A percentile compares a stretch with the other conserved stretches of the same genome.
phyloP scores from a whole-genome alignment of 2,888 invertebrate genomes.

The Heliconius sara region DNA sequence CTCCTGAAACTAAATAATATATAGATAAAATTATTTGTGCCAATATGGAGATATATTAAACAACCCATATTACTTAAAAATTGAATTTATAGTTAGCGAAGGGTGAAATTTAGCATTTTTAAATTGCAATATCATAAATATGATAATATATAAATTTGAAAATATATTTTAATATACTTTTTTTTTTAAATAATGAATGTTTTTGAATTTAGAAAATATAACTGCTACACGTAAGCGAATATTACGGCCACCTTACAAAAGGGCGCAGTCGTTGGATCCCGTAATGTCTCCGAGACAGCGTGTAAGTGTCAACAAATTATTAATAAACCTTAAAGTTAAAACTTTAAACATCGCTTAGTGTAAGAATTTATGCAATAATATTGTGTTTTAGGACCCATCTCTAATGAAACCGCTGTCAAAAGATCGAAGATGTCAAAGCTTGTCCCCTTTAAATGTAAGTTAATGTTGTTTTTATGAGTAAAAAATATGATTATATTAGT shows the following conservation, averaged over 20 bases:
- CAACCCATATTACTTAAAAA: too few species aligned
- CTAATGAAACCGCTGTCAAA: conserved; percentile 48
- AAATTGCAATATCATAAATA: too few species aligned
- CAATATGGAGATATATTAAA: too few species aligned
- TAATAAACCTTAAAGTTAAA: background rate
- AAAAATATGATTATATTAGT: too few species aligned
- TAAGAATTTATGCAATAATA: conserved; percentile 12
- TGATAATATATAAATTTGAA: too few species aligned
- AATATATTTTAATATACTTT: background rate
- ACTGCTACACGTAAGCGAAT: conserved; percentile 51
- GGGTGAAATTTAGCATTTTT: too few species aligned
- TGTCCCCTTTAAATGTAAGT: conserved; percentile 64
- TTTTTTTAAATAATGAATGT: background rate
- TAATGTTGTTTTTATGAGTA: background rate
- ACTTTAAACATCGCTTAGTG: too few species aligned
- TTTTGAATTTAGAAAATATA: conserved; percentile 25
- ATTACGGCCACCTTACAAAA: conserved; percentile 52
- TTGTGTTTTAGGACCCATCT: conserved; percentile 52
- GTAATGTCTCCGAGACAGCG: conserved; percentile 48
- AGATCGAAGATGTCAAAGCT: conserved; percentile 65
- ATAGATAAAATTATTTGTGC: background rate
- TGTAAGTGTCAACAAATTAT: conserved; percentile 44
- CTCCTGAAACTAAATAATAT: background rate
- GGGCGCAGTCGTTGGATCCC: conserved; percentile 63
- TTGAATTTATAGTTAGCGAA: too few species aligned